Base-by-base conservation (phyloP, 2,113 vertebrate species). In the Alouatta palliata region DNA sequence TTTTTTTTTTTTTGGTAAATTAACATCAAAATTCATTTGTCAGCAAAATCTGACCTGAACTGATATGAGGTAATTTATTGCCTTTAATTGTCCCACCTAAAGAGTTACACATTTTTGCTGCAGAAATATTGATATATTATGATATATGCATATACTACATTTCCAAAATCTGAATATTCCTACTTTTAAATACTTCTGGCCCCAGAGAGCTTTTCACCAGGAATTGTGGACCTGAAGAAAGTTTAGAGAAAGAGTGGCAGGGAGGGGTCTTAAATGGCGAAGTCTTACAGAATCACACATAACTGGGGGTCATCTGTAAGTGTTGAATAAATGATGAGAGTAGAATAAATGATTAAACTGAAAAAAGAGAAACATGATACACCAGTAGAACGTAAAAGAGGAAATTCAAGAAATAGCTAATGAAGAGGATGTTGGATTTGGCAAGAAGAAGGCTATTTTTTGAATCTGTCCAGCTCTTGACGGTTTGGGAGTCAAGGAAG, bases 11-110 rank as follows among this genome's bases (percentile, higher is more conserved):
- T 27, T 37, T 47, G 27, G 7, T 87, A 58, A 87, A 77, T 84
- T 87, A 49, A 61, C 7, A 66, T 80, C 30, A 54, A 84, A 92
- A 75, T 10, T 76, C 37, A 86, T 45, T 95, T 96, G 85, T 37
- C 77, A 91, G 17, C 32, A 95, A 92, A 95, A 88, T 85, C 45
- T 96, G 49, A 91, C n/a, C 47, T 94, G n/a, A 82, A 83, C 66
- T 77, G 14, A 61, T 77, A 90, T 8, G 35, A 94, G 25, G 30
- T 58, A 87, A 30, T 66, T 40, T 87, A 45, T 25, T 64, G 5
- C 90, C 77, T 75, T 87, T 80, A 64, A 66, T 92, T 70, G 54
- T 91, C 49, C 61, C 61, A 45, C 43, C 95, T 47, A 58, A 84
- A 49, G 16, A 84, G 10, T 49, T 37, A 17, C 58, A 68, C 9